A percentile compares a stretch with the other conserved stretches of the same genome.
phyloP scores from a whole-genome alignment of 2,797 vertebrate genomes.

The Halcyon chelicuti region DNA sequence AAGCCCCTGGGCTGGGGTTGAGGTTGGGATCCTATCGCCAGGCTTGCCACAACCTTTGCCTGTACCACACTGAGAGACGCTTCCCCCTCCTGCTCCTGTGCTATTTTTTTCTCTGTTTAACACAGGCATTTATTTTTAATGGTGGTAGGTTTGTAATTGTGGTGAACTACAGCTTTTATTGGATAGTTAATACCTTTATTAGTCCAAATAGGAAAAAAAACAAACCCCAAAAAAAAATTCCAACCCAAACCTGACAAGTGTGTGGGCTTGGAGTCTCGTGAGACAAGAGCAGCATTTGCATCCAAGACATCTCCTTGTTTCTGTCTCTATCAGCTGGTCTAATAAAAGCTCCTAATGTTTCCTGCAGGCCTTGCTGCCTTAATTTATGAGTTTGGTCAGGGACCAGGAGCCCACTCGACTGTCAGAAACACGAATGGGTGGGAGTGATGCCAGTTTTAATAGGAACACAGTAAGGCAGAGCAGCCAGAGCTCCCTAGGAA shows the following conservation, averaged over 20 bases:
- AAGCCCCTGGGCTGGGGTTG: neutral
- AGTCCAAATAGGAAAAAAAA: neutral
- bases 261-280: neutral
- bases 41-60: neutral
- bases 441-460: neutral
- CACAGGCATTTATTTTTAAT: neutral
- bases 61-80: neutral
- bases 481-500: neutral
- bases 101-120: neutral
- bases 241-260: neutral
- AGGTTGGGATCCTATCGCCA: fast-evolving
- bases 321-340: neutral
- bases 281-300: neutral
- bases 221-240: neutral
- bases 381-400: neutral
- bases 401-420: neutral
- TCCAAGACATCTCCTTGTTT: neutral
- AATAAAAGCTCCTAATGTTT: slow-evolving; percentile 21
- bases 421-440: neutral
- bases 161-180: neutral
- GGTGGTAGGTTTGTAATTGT: neutral
- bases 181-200: neutral
- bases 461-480: neutral
- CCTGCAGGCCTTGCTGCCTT: neutral
- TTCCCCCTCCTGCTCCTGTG: fast-evolving